Evolutionary conservation across 2,888 invertebrate species (phyloP).

Genomic region (Itoplectis maculator): DNA sequence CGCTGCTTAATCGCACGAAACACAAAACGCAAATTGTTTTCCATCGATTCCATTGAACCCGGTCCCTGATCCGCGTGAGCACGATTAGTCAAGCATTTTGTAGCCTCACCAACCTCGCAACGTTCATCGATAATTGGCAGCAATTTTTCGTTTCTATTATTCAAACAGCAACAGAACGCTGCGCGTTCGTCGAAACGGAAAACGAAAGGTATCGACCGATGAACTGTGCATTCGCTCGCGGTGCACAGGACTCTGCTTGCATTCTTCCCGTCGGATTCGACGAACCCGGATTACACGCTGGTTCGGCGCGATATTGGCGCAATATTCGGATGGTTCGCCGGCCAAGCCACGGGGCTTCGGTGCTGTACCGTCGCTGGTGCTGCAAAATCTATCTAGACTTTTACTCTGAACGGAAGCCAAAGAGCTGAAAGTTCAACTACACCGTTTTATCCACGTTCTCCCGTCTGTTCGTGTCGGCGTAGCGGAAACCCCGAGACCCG

Average conservation of each 20-base stretch:
- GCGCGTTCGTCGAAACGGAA: background rate
- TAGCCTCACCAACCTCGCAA: too few relatives aligned
- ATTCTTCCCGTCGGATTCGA: background rate
- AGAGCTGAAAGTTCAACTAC: constrained; percentile 13
- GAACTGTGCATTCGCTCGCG: constrained; percentile 6
- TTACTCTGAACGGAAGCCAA: constrained; percentile 5
- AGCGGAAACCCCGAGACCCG: too few relatives aligned
- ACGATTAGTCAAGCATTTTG: too few relatives aligned
- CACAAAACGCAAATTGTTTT: too few relatives aligned
- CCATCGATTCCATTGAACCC: too few relatives aligned
- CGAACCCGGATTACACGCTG: background rate
- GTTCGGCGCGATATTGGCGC: constrained; percentile 20
- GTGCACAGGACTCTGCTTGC: background rate
- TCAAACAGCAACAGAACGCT: background rate
- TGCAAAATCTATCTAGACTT: constrained; percentile 48
- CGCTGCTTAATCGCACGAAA: too few relatives aligned
- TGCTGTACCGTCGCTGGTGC: constrained; percentile 19
- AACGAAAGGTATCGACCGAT: constrained; percentile 15
- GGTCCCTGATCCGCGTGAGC: too few relatives aligned
- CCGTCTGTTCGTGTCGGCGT: background rate
- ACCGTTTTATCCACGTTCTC: background rate
- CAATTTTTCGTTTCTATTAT: background rate
- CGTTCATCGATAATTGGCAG: background rate
- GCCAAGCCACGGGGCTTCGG: background rate
- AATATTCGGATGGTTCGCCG: constrained; percentile 35